A percentile compares a stretch with the other conserved stretches of the same genome.
Conservation (phyloP, 2,113 vertebrate species). For the Ovis canadensis region DNA sequence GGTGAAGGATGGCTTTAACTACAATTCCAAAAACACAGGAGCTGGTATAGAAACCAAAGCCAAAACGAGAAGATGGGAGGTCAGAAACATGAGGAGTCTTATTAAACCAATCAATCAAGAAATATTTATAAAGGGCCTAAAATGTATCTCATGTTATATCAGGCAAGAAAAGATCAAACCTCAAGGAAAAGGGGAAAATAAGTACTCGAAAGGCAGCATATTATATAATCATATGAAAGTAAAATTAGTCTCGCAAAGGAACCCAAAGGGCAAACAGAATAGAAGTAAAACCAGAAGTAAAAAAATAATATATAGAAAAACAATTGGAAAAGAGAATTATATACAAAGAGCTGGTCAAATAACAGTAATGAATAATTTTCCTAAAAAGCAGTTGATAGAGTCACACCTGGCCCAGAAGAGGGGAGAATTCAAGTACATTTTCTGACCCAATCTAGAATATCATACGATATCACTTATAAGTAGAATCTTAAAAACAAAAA, state of each 20-base stretch:
- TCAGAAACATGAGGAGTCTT: neutral
- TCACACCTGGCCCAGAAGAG: neutral
- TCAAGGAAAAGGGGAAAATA: neutral
- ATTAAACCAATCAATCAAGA: slow-evolving; percentile 49
- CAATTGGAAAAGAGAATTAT: neutral
- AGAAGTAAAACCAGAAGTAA: neutral
- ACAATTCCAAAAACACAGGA: neutral
- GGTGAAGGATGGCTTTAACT: slow-evolving; percentile 24
- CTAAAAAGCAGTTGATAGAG: neutral
- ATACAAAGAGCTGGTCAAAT: neutral
- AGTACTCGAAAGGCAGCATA: neutral
- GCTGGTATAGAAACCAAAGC: neutral
- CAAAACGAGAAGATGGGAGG: neutral
- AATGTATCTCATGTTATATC: neutral
- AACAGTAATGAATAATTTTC: neutral
- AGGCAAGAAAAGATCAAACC: neutral
- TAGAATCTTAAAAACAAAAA: neutral
- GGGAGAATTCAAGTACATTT: neutral
- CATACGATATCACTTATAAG: neutral
- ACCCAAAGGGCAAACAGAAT: neutral
- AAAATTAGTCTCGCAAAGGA: neutral
- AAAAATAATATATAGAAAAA: neutral
- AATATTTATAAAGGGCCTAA: slow-evolving; percentile 6
- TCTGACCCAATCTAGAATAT: neutral
- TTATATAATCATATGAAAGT: neutral